phyloP scores from a whole-genome alignment of 2,888 invertebrate genomes.

The Drosophila setosimentum region DNA sequence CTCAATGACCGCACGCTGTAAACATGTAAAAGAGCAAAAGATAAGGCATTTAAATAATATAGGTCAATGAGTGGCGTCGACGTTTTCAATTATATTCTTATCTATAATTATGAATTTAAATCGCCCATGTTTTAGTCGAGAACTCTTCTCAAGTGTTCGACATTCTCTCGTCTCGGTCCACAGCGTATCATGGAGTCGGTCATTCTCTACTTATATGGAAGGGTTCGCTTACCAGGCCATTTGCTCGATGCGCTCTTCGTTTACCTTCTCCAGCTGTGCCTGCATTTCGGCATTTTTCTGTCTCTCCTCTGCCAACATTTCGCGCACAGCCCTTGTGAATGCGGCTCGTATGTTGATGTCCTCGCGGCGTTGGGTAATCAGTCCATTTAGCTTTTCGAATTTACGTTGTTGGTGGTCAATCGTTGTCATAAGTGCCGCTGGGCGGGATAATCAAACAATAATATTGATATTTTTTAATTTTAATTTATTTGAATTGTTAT shows the following conservation, averaged over 20 bases:
- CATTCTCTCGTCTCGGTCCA: not conserved
- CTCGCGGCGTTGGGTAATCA: not conserved
- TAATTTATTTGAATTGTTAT: not conserved
- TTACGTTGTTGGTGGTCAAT: slow-evolving; percentile 30
- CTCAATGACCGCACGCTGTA: slow-evolving; percentile 55
- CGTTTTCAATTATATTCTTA: not conserved
- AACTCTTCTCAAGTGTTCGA: not conserved
- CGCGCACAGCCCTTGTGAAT: slow-evolving; percentile 17
- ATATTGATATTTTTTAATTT: too few species aligned
- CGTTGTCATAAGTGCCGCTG: slow-evolving; percentile 8
- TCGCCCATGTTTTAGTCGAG: not conserved
- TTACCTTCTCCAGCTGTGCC: slow-evolving; percentile 11
- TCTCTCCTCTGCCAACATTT: slow-evolving; percentile 29
- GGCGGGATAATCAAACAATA: not conserved
- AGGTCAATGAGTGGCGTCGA: not conserved
- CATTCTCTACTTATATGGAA: not conserved
- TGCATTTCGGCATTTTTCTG: slow-evolving; percentile 15
- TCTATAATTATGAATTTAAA: not conserved
- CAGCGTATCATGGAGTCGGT: not conserved
- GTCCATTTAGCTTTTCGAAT: slow-evolving; percentile 8
- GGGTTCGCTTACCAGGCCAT: slow-evolving; percentile 42
- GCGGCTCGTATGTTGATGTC: slow-evolving; percentile 29
- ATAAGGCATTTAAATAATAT: not conserved
- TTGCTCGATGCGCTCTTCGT: slow-evolving; percentile 28
- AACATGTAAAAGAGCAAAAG: not conserved